Percentiles rank a stretch among this genome's conserved stretches.
Evolutionary conservation across 2,113 vertebrate species (phyloP).

Genomic region (Crotalus tigris): DNA sequence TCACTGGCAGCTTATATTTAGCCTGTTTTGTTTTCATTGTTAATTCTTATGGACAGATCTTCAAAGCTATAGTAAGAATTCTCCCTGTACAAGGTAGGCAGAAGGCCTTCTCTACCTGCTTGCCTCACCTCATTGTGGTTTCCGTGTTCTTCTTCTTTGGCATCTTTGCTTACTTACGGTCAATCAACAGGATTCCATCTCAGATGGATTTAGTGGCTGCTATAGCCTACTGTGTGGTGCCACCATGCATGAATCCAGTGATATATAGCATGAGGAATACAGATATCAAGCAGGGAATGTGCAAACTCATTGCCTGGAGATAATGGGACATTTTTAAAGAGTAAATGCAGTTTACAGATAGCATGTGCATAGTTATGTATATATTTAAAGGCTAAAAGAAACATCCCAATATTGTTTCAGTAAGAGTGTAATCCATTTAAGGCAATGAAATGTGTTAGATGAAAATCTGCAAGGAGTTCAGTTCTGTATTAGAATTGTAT

Average conservation of each 20-base stretch:
- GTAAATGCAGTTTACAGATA: too few relatives aligned
- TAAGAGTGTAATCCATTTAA: background rate
- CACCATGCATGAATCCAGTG: background rate
- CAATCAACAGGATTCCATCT: background rate
- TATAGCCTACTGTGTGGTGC: background rate
- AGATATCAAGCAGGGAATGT: background rate
- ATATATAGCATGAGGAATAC: background rate
- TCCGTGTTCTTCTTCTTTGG: background rate
- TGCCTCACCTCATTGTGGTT: background rate
- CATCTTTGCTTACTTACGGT: background rate
- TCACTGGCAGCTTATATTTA: background rate
- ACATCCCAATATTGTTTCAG: background rate
- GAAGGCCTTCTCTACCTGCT: background rate
- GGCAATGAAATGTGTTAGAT: background rate
- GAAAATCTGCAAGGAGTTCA: background rate
- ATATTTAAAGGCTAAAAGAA: background rate
- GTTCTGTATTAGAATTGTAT: background rate
- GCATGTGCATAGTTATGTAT: background rate
- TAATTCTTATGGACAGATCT: background rate
- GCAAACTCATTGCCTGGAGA: background rate
- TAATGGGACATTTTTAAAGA: too few relatives aligned
- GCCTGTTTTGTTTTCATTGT: background rate
- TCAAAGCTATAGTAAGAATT: background rate
- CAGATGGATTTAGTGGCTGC: background rate
- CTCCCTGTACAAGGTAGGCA: background rate